Base-by-base conservation (phyloP, 1,140 invertebrate species). In the Trichonephila clavata region DNA sequence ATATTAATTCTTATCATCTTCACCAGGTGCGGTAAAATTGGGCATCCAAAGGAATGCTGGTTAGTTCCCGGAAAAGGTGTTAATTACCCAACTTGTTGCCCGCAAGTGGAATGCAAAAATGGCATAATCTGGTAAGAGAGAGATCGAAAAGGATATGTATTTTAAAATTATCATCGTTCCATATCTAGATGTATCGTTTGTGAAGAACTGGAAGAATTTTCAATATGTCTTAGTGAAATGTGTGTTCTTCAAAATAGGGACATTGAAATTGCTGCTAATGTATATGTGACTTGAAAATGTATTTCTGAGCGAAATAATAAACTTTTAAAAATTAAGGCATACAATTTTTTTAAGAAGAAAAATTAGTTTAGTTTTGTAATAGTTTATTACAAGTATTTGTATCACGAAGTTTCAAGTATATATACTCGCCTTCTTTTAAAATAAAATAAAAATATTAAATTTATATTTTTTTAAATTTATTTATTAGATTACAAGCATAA, bases 31-130 rank as follows among this genome's bases (percentile, higher is more conserved):
- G 27, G 43, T n/a, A 71, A 61, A 61, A 92, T 92, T 20, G 91
- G 83, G 3, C 27, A 59, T 32, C 91, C 91, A 13, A 32, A 86
- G 14, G 91, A 77, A 5, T 92, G 91, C 65, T 84, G 83, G 80
- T 61, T 92, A 60, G 43, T 86, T 27, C 81, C 59, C 2, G 91
- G 91, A 59, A 92, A 60, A 32, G 91, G 91, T 16, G 21, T 6
- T 2, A 65, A 92, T 20, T 92, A 92, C 86, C 91, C 91, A 3
- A 27, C 50, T 13, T 92, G 91, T 43, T 92, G 91, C 60, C 91
- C 91, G 10, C 21, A 77, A 77, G 83, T 92, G 1, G 14, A 71
- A 14, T 92, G 91, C 21, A 8, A 18, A 10, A 20, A 43, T 60
- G 89, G 68, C 8, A 61, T 63, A 21, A 83, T 63, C 32, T 91